Evolutionary conservation across 2,888 invertebrate species (phyloP), one percentile per base, ranked within the genome.

Genomic region (Tetramorium bicarinatum): DNA sequence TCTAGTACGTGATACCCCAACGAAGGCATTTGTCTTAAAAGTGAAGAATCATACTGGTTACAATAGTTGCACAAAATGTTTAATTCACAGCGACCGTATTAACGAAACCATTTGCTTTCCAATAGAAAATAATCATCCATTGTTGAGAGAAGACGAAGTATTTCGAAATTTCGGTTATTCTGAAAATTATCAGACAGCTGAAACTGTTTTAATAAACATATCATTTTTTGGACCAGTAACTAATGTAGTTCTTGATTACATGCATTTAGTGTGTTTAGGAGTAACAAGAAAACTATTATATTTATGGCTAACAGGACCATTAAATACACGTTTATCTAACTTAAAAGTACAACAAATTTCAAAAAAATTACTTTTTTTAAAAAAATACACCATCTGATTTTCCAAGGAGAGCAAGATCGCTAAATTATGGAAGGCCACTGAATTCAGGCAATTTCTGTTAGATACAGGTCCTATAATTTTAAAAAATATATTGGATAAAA

Each of bases 381-480:
- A 38, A n/a, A n/a, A n/a, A 21, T 54, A 21, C 3, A n/a, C 62
- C 18, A 18, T 38, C 18, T 21, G 54, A 54, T 3, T 44, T 44
- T 44, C 11, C 52, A 1, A 69, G 34, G 6, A n/a, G 34, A 52
- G 9, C 47, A 34, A 49, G 47, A 34, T 41, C 15, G 69, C 34
- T 69, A 49, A 25, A n/a, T 52, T 29, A 69, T 52, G 69, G 52
- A 69, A 69, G 18, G 64, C 64, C 52, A 69, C 69, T 34, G 69
- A 52, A 52, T 52, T 34, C 18, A 52, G 34, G 9, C 34, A 69
- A 52, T 69, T 69, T 69, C 34, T 52, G 1, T 7, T 64, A 7
- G 44, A 64, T 4, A 8, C 62, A 18, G 62, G 62, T 6, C 38
- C 38, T 9, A 38, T 61, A 18, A 18, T 61, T 61, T 61, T 61